phyloP scores from a whole-genome alignment of 2,113 vertebrate genomes.

The Xiphophorus hellerii region DNA sequence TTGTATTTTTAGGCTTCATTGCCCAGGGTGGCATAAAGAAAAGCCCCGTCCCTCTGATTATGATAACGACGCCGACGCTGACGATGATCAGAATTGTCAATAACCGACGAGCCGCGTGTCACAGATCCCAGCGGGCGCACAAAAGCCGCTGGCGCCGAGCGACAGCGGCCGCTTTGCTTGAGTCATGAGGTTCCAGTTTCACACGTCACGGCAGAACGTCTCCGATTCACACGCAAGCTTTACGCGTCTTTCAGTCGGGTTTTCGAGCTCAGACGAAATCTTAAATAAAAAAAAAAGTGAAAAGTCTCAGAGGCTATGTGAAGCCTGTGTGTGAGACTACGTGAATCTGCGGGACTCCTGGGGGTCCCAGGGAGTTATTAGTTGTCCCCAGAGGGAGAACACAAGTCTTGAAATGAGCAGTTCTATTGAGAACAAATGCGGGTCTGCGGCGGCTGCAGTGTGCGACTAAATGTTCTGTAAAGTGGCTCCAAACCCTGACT shows the following conservation, averaged over 20 bases:
- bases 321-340: not conserved
- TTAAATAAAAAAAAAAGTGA: not conserved
- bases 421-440: not conserved
- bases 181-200: not conserved
- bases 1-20: not conserved
- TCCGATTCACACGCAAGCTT: not conserved
- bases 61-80: constrained; percentile 38
- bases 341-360: not conserved
- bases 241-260: not conserved
- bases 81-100: constrained; percentile 51
- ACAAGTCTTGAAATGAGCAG: not conserved
- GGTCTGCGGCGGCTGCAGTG: no score
- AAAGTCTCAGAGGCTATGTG: not conserved
- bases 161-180: not conserved
- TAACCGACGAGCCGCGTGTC: constrained; percentile 40
- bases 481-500: not conserved
- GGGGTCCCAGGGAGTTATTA: not conserved
- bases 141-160: constrained; percentile 23
- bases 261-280: not conserved
- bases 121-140: constrained; percentile 10
- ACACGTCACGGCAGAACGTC: not conserved
- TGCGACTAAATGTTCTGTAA: not conserved
- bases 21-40: constrained; percentile 19
- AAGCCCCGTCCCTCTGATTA: constrained; percentile 40
- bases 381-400: not conserved